These are phyloP conservation scores for Pimephales promelas DNA, from an alignment of 2,113 vertebrate species.

Conservation along the genomic window DNA sequence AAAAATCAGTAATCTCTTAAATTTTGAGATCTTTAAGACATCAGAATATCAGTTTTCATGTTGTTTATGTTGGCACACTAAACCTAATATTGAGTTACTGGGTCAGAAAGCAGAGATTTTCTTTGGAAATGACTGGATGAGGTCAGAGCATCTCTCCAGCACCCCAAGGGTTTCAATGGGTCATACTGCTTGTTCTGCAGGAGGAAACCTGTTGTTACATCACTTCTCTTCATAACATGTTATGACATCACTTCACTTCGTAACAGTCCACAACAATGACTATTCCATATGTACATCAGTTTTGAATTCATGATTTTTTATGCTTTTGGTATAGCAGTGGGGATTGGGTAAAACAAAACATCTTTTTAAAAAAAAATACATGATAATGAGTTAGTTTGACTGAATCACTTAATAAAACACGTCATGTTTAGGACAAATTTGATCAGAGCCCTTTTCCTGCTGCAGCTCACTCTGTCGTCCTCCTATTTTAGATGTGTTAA, in stretches of 20 bases:
- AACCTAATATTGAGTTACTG: neutral
- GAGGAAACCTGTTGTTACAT: slow-evolving; percentile 14
- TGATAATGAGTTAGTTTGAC: neutral
- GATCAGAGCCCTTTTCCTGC: neutral
- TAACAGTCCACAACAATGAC: neutral
- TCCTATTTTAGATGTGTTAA: no score
- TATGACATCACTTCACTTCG: slow-evolving; percentile 8
- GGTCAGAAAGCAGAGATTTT: neutral
- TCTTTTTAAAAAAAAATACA: neutral
- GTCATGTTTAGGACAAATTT: neutral
- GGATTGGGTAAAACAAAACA: neutral
- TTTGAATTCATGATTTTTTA: neutral
- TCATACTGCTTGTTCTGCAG: neutral
- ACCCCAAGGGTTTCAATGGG: neutral
- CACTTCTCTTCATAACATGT: slow-evolving; percentile 10
- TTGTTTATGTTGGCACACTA: neutral
- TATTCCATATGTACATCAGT: neutral
- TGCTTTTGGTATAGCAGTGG: neutral
- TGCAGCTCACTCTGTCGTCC: no score
- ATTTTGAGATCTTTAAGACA: neutral
- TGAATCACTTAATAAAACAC: neutral
- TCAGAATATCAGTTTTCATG: neutral
- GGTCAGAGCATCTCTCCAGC: slow-evolving; percentile 1
- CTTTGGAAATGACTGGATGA: neutral
- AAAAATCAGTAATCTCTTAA: neutral